A percentile compares a stretch with the other conserved stretches of the same genome.
Conservation (phyloP, 1,140 invertebrate species). For the Wiebesia pumilae region DNA sequence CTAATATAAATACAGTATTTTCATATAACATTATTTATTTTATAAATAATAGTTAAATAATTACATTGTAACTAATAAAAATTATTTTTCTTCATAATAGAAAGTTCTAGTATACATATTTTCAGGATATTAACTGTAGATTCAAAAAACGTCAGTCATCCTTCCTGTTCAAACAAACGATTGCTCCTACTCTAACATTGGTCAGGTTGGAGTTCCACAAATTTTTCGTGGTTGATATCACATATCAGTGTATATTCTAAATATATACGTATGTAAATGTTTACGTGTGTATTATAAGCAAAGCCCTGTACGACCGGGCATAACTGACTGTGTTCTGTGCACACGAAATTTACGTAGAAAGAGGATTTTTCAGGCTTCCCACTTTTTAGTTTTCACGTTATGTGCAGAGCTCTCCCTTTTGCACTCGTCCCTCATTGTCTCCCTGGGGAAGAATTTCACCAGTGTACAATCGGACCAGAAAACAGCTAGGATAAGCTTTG, state of each 20-base stretch:
- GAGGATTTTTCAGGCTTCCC: constrained; percentile 66
- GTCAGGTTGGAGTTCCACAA: constrained; percentile 14
- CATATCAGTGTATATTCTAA: not conserved
- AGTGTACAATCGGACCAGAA: constrained; percentile 47
- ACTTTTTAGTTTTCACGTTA: constrained; percentile 35
- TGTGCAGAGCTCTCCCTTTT: not conserved
- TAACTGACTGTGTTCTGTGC: constrained; percentile 4
- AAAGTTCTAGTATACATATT: not conserved
- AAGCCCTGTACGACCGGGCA: constrained; percentile 9
- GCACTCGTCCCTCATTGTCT: not conserved
- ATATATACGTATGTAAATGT: not conserved
- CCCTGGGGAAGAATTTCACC: constrained; percentile 34
- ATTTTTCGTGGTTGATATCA: constrained; percentile 36
- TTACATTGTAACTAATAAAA: not conserved
- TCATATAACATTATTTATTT: too few species aligned
- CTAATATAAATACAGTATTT: too few species aligned
- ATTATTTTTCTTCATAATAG: not conserved
- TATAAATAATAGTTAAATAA: not conserved
- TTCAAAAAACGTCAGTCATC: constrained; percentile 31
- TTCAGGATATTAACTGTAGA: not conserved
- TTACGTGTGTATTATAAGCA: not conserved
- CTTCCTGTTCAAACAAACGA: constrained; percentile 44
- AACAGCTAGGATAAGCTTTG: constrained; percentile 19
- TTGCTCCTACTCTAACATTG: constrained; percentile 28
- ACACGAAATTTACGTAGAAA: constrained; percentile 46